Conservation (phyloP, 2,113 vertebrate species). For the Halcyon malimbica region DNA sequence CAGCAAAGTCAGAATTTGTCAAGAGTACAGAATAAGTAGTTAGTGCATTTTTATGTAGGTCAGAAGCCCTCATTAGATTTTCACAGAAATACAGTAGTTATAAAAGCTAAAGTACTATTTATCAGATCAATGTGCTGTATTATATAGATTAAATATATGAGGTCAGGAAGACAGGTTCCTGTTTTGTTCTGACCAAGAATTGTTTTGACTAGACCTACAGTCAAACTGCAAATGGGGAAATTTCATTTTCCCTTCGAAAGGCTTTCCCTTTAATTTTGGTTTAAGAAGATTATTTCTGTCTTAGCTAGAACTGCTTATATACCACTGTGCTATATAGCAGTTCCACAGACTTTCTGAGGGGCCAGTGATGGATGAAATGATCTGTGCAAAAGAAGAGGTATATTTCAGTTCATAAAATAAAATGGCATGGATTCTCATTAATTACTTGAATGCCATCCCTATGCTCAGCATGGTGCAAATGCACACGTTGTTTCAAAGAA, state of each 20-base stretch:
- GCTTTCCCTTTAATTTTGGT: neutral
- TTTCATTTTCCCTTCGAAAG: neutral
- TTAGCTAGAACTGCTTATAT: neutral
- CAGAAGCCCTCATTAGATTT: neutral
- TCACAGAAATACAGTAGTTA: neutral
- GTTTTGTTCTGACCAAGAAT: neutral
- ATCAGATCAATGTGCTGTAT: neutral
- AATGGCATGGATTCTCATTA: neutral
- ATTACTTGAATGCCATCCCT: neutral
- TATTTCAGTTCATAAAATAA: neutral
- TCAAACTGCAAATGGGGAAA: neutral
- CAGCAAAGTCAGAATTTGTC: neutral
- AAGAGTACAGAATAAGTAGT: neutral
- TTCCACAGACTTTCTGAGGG: neutral
- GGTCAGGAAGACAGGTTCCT: neutral
- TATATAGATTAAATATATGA: neutral
- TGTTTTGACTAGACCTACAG: neutral
- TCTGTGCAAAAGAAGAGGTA: neutral
- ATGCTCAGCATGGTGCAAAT: neutral
- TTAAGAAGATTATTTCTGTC: neutral
- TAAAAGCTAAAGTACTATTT: neutral
- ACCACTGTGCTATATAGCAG: neutral
- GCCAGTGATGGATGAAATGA: neutral
- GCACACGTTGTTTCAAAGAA: neutral
- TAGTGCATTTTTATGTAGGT: neutral